Base-by-base conservation (phyloP, 2,797 vertebrate species). In the Discoglossus pictus region DNA sequence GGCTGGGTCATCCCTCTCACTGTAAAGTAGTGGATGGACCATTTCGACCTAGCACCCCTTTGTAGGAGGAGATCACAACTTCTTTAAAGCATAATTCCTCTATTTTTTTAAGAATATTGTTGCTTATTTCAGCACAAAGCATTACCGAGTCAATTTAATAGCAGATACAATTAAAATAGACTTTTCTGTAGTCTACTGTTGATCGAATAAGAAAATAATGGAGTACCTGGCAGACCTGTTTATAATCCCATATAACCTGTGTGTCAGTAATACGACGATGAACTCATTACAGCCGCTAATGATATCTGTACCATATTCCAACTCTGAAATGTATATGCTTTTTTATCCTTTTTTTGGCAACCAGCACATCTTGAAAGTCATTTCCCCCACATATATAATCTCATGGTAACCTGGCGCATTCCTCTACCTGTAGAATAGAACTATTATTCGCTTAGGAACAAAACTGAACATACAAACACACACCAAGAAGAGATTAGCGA, bases 401-500 rank as follows among this genome's bases (percentile, higher is more conserved):
- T 69, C 17, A 25, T 2, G 11, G 35, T 48, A 62, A 38, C 31
- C 34, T 39, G 42, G 12, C 15, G 9, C 31, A 1, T 38, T 10
- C 16, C 35, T 40, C 18, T 17, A 40, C 17, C 42, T 13, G 9
- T 18, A 47, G 21, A 31, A 42, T 24, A 61, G 52, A 23, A 13
- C 44, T 42, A 56, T 56, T 50, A 25, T 24, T 35, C 44, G 36
- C 61, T 47, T 11, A 27, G 13, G 10, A 25, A 50, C 46, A 50
- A 27, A 50, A 50, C 21, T n/a, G 46, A 50, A 24, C 46, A 20
- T 43, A 31, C 46, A 31, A 50, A 43, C 53, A 50, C 50, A 51
- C 12, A 50, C 40, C 43, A 46, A 18, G 2, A 56, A 56, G 68
- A 70, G 44, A 64, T 71, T 64, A 64, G 44, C 53, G 34, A 46